Evolutionary conservation across 2,888 invertebrate genomes (phyloP), one percentile per base, ranked within the genome.

Genomic region (Lepidocyrtoides sp.): DNA sequence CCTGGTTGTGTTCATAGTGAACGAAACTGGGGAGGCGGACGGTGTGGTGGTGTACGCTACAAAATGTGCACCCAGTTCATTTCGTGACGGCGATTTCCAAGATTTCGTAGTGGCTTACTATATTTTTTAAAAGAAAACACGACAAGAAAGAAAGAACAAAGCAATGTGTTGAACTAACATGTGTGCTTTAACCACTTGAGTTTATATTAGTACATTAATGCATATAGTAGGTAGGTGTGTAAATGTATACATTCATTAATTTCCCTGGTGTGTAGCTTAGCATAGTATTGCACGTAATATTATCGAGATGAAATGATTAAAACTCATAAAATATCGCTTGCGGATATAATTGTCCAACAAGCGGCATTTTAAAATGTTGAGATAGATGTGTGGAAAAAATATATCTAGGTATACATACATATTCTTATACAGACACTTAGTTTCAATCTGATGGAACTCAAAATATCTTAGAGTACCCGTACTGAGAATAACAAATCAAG

Each of bases 81-180:
- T 72, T 72, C 72, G 72, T 72, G 72, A 72, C 44, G 72, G 44
- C 41, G 20, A 72, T 72, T 72, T 72, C 41, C 41, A 72, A 72
- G 72, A 72, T 72, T 20, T 72, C 2, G 10, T 72, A 44, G 44
- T 72, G 41, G 26, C 44, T 72, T 44, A 12, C 1, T 14, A 8
- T 36, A 17, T 60, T 69, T 72, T 72, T 72, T 23, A 20, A 44
- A 44, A 69, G 69, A 69, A 69, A 26, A 63, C 63, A 63, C 63
- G 63, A 5, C 29, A 63, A 26, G 63, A 29, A 29, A 26, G 63
- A 29, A 29, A 23, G 63, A 63, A 63, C 29, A 14, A 36, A 32
- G 29, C 29, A 69, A 36, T 69, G 36, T 36, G 36, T 36, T 36
- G 36, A 69, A 69, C n/a, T 36, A 69, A 69, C 36, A 14, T 36